Evolutionary conservation across 2,888 invertebrate species (phyloP), one percentile per base, ranked within the genome.

Genomic region (Polydrusus pterygomalis): DNA sequence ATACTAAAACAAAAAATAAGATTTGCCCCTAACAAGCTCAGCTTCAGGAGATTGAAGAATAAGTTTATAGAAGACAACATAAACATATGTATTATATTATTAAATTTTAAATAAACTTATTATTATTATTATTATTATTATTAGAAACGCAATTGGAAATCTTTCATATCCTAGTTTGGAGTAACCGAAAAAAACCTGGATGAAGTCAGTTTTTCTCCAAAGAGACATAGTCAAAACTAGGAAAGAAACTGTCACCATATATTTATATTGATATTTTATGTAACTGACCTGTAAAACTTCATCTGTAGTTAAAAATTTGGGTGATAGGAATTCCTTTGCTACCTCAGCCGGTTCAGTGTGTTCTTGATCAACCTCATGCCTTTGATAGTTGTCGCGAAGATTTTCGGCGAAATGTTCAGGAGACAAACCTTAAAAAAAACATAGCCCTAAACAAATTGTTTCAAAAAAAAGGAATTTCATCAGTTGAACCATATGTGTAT

Each of bases 341-440:
- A 96, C 89, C 79, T 96, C 95, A 0, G 91, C 83, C 0, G 97
- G 97, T 80, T 96, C 94, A n/a, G 93, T 91, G 0, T 94, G 92
- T 81, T 95, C 96, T 86, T 98, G 98, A 64, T 97, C 97, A 0
- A 98, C 96, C 84, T 98, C 98, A 86, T 97, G 96, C 13, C 97
- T 90, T 86, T 97, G 96, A 87, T 98, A 98, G 86, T 97, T 97
- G 85, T 98, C 98, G 0, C 97, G 92, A 8, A 99, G 90, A 89
- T 99, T 99, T 88, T 98, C 98, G 0, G 97, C 97, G 87, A 97
- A 98, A 87, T 98, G 95, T 85, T 97, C 96, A 0, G 99, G 97
- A 0, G 94, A 92, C 67, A 99, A 88, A 77, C 99, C 75, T 75
- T n/a, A 64, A 6, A 20, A 20, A 43, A 25, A 25, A 25, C 25